Evolutionary conservation across 2,888 invertebrate genomes (phyloP), one percentile per base, ranked within the genome.

Genomic region (Dryocosmus kuriphilus): DNA sequence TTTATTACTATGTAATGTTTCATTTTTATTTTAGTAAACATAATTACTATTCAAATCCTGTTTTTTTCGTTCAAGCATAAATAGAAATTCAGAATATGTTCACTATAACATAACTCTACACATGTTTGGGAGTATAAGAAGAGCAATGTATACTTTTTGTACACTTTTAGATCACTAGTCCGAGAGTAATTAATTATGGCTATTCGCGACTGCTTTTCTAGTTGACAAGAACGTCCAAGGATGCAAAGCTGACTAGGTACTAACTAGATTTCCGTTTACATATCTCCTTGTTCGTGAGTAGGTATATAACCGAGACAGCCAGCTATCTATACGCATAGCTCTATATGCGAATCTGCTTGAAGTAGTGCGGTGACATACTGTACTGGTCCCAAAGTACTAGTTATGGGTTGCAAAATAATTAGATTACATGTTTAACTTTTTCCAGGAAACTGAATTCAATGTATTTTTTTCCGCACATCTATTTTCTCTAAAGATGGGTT

Each of bases 191-290:
- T 57, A 57, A 57, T 24, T 57, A 24, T 24, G 24, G 22, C 24
- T 57, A 57, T 57, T 24, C 24, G 57, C 24, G 24, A 22, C 57
- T 57, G 11, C 22, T 24, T 57, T 57, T 11, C 57, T 24, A 57
- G 57, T 57, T 57, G 57, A 57, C 57, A 67, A 67, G 41, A 67
- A 67, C 41, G 65, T 67, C 22, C 24, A 83, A 82, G 83, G 85
- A 81, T 81, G 80, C 81, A 80, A 80, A 80, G 85, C 83, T 81
- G 84, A 85, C 84, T 85, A 85, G 83, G 85, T 81, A 80, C 86
- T 85, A 87, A 88, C 87, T 85, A 85, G 85, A 88, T 88, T 85
- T 84, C 85, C 81, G 82, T 83, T 81, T 81, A 83, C 86, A 85
- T 88, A 89, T 88, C 85, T 85, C 77, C 81, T 78, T 78, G 76